A percentile compares a stretch with the other conserved stretches of the same genome.
phyloP scores from a whole-genome alignment of 2,797 vertebrate species.

The Danio aesculapii region DNA sequence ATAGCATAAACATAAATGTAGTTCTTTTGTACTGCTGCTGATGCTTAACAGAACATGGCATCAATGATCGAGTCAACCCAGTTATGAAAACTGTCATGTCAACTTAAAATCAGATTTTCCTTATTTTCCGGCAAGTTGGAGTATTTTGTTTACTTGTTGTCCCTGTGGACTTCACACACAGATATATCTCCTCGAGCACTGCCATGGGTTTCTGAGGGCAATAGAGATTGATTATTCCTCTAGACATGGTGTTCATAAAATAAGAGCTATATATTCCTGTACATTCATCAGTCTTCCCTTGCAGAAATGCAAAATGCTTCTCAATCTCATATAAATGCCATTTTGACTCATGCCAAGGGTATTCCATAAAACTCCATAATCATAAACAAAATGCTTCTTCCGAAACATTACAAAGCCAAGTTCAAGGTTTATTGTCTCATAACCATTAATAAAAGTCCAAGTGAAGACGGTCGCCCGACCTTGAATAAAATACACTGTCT shows the following conservation, averaged over 20 bases:
- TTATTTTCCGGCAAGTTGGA: not conserved
- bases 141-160: constrained; percentile 23
- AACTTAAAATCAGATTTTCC: constrained; percentile 13
- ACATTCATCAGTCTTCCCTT: constrained; percentile 6
- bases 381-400: constrained; percentile 21
- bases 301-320: constrained; percentile 27
- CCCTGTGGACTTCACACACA: constrained; percentile 1
- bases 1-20: not conserved
- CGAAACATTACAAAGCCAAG: constrained; percentile 26
- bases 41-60: not conserved
- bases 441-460: constrained; percentile 31
- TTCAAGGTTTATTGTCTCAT: constrained; percentile 29
- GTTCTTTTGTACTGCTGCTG: not conserved
- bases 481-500: constrained; percentile 30
- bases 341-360: constrained; percentile 31
- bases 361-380: constrained; percentile 24
- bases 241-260: constrained; percentile 18
- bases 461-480: constrained; percentile 16
- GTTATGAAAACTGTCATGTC: constrained; percentile 19
- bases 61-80: not conserved
- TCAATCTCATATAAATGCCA: constrained; percentile 32
- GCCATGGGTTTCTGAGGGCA: constrained; percentile 3
- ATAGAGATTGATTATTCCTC: constrained; percentile 37
- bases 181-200: constrained; percentile 19
- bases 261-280: constrained; percentile 10